Conservation (phyloP, 2,888 invertebrate genomes). For the Lepidochrysops patricia region DNA sequence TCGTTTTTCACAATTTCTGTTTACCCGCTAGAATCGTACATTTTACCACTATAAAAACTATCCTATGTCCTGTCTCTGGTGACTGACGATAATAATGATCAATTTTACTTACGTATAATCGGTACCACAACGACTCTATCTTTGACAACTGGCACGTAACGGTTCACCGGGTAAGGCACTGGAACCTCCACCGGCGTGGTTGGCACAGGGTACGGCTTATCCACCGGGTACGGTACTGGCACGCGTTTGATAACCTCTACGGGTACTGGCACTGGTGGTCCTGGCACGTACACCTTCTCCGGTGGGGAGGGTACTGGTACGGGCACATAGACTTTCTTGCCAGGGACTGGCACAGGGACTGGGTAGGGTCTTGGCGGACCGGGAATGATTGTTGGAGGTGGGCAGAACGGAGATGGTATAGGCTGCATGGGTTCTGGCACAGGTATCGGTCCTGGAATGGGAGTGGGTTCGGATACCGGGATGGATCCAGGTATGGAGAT, state of each 20-base stretch:
- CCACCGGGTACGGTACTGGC: conserved; percentile 28
- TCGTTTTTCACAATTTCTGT: no score
- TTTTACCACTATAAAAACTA: no score
- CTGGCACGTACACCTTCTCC: conserved; percentile 39
- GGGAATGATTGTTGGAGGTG: conserved; percentile 46
- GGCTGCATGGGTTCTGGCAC: background rate
- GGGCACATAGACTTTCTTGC: conserved; percentile 37
- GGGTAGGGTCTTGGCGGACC: conserved; percentile 55
- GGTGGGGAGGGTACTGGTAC: conserved; percentile 45
- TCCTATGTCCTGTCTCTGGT: no score
- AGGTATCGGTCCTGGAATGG: background rate
- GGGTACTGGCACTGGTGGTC: conserved; percentile 32
- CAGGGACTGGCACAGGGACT: conserved; percentile 39
- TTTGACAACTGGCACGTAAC: conserved; percentile 26
- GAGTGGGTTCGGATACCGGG: background rate
- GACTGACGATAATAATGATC: no score
- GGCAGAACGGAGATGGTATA: background rate
- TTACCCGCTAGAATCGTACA: no score
- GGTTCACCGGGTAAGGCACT: conserved; percentile 32
- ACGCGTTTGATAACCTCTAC: conserved; percentile 26
- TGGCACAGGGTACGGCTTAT: conserved; percentile 41
- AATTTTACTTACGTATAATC: conserved; percentile 34
- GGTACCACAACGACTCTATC: conserved; percentile 44
- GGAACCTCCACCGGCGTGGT: conserved; percentile 36
- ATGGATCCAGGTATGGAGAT: background rate